Conservation (phyloP, 2,888 invertebrate genomes). For the Theretra japonica region DNA sequence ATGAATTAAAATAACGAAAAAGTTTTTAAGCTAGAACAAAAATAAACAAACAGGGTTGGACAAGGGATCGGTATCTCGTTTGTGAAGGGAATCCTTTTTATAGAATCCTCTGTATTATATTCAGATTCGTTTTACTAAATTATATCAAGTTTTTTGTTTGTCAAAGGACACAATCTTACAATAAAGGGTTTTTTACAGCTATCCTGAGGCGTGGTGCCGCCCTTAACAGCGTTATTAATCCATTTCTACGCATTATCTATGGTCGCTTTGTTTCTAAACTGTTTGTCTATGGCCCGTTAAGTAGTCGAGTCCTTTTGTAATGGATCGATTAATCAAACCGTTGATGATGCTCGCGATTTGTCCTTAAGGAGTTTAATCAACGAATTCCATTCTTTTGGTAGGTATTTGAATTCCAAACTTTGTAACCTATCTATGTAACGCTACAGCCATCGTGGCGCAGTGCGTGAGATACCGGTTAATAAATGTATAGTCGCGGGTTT, state of each 20-base stretch:
- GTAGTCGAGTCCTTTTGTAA: conserved; percentile 54
- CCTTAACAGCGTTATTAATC: conserved; percentile 68
- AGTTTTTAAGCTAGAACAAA: no score
- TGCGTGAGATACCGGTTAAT: no score
- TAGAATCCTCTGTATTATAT: background rate
- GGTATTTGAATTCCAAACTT: background rate
- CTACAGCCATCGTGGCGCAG: no score
- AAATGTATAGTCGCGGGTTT: no score
- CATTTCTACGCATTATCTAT: conserved; percentile 70
- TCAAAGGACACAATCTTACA: conserved; percentile 14
- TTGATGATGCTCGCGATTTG: conserved; percentile 44
- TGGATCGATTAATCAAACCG: conserved; percentile 54
- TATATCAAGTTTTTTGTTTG: conserved; percentile 39
- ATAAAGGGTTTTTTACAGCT: conserved; percentile 39
- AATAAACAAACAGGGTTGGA: no score
- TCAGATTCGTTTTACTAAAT: conserved; percentile 28
- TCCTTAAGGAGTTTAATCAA: background rate
- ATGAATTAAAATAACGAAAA: no score
- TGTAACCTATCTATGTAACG: no score
- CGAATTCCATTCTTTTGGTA: background rate
- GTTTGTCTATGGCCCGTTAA: conserved; percentile 59
- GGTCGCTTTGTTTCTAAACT: conserved; percentile 67
- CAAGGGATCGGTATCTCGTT: background rate
- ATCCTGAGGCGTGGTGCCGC: conserved; percentile 44
- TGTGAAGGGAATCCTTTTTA: background rate